phyloP scores from a whole-genome alignment of 2,797 vertebrate genomes.

The Momotus momota region DNA sequence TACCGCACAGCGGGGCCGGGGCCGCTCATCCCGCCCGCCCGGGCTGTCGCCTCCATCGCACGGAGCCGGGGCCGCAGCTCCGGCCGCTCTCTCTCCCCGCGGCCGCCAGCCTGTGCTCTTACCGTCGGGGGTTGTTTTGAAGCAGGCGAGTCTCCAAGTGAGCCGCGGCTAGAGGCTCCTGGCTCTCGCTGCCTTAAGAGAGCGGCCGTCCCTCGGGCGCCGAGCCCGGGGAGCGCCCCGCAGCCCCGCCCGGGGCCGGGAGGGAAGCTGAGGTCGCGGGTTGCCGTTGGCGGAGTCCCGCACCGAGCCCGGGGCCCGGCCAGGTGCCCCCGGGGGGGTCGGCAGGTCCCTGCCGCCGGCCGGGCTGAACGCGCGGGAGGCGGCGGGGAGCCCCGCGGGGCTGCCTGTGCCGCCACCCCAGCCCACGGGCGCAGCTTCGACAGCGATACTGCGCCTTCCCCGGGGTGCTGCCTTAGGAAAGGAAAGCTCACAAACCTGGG shows the following conservation, averaged over 20 bases:
- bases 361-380: not conserved
- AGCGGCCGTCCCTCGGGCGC: not conserved
- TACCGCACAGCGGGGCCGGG: not conserved
- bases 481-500: slow-evolving; percentile 39
- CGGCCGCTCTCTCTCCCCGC: not conserved
- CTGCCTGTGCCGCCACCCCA: not conserved
- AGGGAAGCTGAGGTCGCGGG: not conserved
- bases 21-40: not conserved
- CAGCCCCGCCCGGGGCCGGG: not conserved
- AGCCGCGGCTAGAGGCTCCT: not conserved
- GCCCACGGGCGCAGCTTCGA: not conserved
- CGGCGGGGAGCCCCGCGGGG: not conserved
- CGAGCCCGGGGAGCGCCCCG: not conserved
- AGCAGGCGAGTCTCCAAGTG: not conserved
- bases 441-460: not conserved
- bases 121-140: not conserved
- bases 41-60: not conserved
- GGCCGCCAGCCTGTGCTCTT: not conserved
- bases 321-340: not conserved
- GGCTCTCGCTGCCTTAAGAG: not conserved
- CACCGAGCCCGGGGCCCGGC: not conserved
- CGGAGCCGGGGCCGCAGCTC: not conserved
- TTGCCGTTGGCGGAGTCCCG: not conserved
- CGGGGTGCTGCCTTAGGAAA: not conserved
- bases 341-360: not conserved